Percentiles rank a stretch among this genome's conserved stretches.
These are phyloP conservation scores for Trachemys scripta DNA, from an alignment of 2,113 vertebrate genomes.

Conservation along the genomic window DNA sequence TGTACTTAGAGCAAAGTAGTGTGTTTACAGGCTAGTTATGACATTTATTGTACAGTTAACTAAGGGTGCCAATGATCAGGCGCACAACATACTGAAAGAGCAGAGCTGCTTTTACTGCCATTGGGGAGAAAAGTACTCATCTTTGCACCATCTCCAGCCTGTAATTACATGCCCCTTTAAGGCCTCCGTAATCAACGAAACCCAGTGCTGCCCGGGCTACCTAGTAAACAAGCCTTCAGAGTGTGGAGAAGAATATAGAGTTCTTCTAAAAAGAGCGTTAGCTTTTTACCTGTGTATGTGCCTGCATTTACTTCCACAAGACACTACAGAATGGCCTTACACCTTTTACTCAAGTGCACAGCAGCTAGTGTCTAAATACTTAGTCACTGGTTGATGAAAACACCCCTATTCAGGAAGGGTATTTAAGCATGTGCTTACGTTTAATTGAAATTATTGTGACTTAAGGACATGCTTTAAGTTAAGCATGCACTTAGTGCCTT, in stretches of 20 bases:
- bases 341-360: background rate
- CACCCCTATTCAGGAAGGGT: background rate
- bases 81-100: background rate
- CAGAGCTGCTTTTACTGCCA: background rate
- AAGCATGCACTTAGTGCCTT: background rate
- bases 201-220: background rate
- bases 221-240: background rate
- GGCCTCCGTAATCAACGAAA: background rate
- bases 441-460: background rate
- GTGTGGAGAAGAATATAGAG: background rate
- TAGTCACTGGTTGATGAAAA: background rate
- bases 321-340: background rate
- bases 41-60: background rate
- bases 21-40: background rate
- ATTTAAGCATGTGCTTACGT: background rate
- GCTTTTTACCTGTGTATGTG: background rate
- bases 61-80: background rate
- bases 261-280: background rate
- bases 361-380: background rate
- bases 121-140: background rate
- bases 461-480: background rate
- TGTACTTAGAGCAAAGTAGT: background rate
- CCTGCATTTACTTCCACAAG: background rate
- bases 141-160: background rate
- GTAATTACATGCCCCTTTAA: background rate